Percentiles rank a stretch among this genome's conserved stretches.
phyloP scores from a whole-genome alignment of 2,888 invertebrate genomes.

The Actias luna region DNA sequence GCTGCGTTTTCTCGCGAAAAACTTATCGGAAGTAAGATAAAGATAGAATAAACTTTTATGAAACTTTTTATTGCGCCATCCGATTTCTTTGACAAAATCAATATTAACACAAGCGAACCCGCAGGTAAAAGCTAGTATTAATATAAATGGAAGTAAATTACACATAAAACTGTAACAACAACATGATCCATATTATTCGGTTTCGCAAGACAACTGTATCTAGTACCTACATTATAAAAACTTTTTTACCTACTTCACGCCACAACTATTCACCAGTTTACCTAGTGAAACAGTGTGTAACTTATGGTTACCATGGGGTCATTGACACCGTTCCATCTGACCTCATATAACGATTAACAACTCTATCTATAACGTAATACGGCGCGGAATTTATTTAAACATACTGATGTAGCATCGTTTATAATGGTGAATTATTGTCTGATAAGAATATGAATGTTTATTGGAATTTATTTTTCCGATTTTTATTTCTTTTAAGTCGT shows the following conservation, averaged over 20 bases:
- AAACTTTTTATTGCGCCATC: too few relatives aligned
- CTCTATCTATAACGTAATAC: not conserved
- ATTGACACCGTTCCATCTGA: conserved; percentile 51
- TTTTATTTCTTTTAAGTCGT: not conserved
- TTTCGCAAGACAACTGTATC: conserved; percentile 29
- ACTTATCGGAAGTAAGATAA: too few relatives aligned
- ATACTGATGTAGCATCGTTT: not conserved
- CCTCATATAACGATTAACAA: conserved; percentile 9
- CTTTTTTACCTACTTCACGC: conserved; percentile 28
- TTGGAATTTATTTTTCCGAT: not conserved
- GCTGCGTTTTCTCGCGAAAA: too few relatives aligned
- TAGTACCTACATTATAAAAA: conserved; percentile 22
- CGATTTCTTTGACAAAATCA: too few relatives aligned
- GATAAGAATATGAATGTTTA: conserved; percentile 14
- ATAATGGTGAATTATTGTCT: conserved; percentile 1
- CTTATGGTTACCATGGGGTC: conserved; percentile 49
- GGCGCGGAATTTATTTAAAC: not conserved
- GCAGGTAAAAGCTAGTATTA: too few relatives aligned
- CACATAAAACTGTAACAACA: not conserved
- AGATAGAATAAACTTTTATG: too few relatives aligned
- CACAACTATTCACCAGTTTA: conserved; percentile 35
- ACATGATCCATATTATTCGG: conserved; percentile 15
- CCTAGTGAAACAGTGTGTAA: conserved; percentile 48
- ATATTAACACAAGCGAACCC: too few relatives aligned
- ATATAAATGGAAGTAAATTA: not conserved